phyloP scores from a whole-genome alignment of 2,113 vertebrate species.

The Catharus bicknelli region DNA sequence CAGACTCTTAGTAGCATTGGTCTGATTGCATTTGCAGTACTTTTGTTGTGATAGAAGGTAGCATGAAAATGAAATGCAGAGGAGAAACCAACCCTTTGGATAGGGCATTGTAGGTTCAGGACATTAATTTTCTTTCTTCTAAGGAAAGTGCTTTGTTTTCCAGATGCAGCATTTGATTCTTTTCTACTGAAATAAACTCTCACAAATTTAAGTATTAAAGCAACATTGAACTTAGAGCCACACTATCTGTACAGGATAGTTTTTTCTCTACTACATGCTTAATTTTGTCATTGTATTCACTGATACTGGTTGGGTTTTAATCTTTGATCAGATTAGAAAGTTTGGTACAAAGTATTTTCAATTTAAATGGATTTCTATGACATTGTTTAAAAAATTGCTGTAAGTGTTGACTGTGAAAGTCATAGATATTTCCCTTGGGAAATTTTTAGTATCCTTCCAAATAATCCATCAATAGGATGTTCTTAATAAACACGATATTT shows the following conservation, averaged over 20 bases:
- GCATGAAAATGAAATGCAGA: background rate
- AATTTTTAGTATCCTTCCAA: constrained; percentile 64
- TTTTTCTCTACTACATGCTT: background rate
- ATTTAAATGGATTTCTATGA: constrained; percentile 61
- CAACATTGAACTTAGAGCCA: background rate
- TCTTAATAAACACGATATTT: constrained; percentile 69
- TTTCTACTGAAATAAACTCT: background rate
- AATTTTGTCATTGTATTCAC: constrained; percentile 57
- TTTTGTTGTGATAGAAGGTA: background rate
- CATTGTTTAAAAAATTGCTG: constrained; percentile 13
- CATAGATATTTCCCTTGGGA: constrained; percentile 58
- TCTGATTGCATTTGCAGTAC: background rate
- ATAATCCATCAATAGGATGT: constrained; percentile 65
- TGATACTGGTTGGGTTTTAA: constrained; percentile 28
- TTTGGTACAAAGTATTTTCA: constrained; percentile 42
- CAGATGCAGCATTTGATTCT: background rate
- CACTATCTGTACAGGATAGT: background rate
- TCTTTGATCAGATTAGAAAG: constrained; percentile 46
- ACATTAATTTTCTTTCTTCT: background rate
- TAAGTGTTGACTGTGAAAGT: constrained; percentile 61
- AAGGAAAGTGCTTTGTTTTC: background rate
- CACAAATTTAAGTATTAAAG: background rate
- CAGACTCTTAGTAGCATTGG: background rate
- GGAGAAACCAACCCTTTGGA: background rate
- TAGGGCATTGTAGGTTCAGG: background rate